Evolutionary conservation across 1,140 invertebrate genomes (phyloP), one percentile per base, ranked within the genome.

Genomic region (Magallana ariakensis): DNA sequence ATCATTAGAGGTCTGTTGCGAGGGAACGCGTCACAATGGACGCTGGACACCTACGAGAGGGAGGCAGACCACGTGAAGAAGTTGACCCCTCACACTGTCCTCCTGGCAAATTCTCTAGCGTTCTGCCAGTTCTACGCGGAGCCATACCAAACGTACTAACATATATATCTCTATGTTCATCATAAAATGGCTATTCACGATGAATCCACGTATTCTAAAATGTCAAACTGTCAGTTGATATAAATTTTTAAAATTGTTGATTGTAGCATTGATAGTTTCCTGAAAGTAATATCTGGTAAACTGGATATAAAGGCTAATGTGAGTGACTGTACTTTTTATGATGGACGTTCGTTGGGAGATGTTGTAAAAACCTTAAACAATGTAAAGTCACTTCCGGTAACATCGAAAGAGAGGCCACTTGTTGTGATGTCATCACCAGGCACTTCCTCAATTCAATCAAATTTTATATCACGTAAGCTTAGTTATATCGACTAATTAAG

Each of bases 1-100:
- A 75, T 75, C 13, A 75, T 75, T 26, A 19, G 66, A 26, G 66
- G 66, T 75, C 22, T 75, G 13, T 75, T 75, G 66, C 22, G 66
- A 26, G 13, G 22, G 33, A 26, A 75, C 22, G 9, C 66, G 9
- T 75, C 66, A 33, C 66, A 75, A 13, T 75, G 66, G 66, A 75
- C 66, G 9, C 66, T 75, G 19, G 66, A 75, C 15, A 75, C 66
- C 4, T 75, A 13, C 22, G 13, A 11, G 22, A 19, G 13, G 22
- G 66, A 75, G 22, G 66, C 66, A 9, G 8, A 13, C 10, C 66
- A 75, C 66, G 10, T 75, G 66, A 75, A 22, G 11, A 75, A 13
- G 22, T 33, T 75, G 66, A 75, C 19, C 22, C 66, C 9, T 22
- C 66, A 75, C 13, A 26, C 33, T 10, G 66, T 75, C 33, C 33